Evolutionary conservation across 1,140 invertebrate genomes (phyloP).

Genomic region (Delia radicum): DNA sequence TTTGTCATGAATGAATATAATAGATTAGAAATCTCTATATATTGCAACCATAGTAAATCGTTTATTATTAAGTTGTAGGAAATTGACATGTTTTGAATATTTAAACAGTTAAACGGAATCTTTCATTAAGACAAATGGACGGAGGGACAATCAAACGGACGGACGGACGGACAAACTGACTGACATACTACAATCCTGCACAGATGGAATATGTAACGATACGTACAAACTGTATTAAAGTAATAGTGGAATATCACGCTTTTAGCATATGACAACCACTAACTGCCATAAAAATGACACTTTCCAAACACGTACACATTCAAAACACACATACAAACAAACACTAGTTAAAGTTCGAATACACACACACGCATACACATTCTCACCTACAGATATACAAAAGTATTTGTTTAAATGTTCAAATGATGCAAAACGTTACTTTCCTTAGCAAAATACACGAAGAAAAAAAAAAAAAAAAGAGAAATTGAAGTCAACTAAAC

Average conservation of each 20-base stretch:
- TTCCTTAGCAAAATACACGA: not conserved
- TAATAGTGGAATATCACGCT: not conserved
- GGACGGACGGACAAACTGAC: not conserved
- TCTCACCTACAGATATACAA: not conserved
- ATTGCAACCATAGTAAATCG: constrained; percentile 12
- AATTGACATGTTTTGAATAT: constrained; percentile 20
- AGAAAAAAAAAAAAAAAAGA: not conserved
- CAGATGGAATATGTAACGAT: not conserved
- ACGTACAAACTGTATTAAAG: not conserved
- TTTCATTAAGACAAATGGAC: not conserved
- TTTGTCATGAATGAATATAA: not conserved
- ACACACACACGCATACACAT: not conserved
- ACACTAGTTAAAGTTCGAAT: too few relatives aligned
- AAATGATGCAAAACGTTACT: not conserved
- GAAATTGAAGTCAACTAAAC: too few relatives aligned
- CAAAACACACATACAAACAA: not conserved
- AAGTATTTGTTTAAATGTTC: not conserved
- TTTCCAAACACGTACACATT: constrained; percentile 13
- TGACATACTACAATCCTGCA: too few relatives aligned
- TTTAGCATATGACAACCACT: constrained; percentile 23
- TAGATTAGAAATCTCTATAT: not conserved
- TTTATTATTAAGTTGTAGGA: constrained; percentile 23
- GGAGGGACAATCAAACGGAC: not conserved
- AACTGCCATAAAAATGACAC: constrained; percentile 20
- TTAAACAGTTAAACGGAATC: not conserved